Evolutionary conservation across 2,888 invertebrate species (phyloP).

Genomic region (Nipponacmea schrenckii): DNA sequence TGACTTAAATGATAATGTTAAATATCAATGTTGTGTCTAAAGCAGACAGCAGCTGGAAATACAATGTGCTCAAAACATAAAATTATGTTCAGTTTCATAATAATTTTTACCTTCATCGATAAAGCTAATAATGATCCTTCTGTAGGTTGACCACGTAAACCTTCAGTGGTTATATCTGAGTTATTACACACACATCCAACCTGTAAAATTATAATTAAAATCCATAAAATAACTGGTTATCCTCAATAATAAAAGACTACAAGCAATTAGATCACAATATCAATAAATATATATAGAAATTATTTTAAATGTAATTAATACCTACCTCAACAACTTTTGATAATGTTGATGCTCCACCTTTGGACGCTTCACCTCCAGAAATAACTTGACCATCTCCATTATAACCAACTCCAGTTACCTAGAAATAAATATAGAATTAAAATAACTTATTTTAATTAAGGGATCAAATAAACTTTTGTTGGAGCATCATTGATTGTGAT

Average conservation of each 20-base stretch:
- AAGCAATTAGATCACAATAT: no score
- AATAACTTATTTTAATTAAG: no score
- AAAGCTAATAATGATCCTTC: conserved; percentile 95
- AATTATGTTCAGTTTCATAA: no score
- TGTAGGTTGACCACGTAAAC: conserved; percentile 90
- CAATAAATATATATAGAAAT: no score
- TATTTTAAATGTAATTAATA: no score
- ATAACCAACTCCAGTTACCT: conserved; percentile 90
- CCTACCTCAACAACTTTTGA: conserved; percentile 82
- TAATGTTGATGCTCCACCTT: conserved; percentile 49
- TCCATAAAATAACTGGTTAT: not conserved
- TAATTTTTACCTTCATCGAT: conserved; percentile 79
- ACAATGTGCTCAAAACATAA: no score
- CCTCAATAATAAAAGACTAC: no score
- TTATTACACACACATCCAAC: conserved; percentile 93
- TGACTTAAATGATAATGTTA: no score
- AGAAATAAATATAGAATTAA: conserved; percentile 12
- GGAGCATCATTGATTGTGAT: no score
- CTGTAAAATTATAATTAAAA: conserved; percentile 46
- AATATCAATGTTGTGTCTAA: no score
- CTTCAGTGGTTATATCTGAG: conserved; percentile 86
- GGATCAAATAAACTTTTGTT: no score
- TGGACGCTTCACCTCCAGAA: conserved; percentile 58
- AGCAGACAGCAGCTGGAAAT: no score
- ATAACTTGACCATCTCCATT: conserved; percentile 84